Evolutionary conservation across 2,797 vertebrate genomes (phyloP).

Genomic region (Sebastolobus alascanus): DNA sequence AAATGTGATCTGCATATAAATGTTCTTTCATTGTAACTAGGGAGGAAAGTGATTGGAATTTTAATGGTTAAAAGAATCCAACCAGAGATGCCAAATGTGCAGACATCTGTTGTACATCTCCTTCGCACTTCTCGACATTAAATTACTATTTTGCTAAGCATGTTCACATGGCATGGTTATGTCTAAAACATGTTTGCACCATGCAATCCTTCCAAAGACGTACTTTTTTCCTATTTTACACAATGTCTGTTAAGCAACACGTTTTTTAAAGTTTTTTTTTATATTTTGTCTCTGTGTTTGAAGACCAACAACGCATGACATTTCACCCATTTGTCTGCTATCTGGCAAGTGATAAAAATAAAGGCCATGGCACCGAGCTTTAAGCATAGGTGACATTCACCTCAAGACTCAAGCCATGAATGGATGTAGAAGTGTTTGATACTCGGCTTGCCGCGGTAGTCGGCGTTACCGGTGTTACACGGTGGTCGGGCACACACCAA

Average conservation of each 20-base stretch:
- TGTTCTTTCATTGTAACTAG: neutral
- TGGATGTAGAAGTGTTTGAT: neutral
- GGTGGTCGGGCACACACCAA: too few relatives aligned
- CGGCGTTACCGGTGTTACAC: neutral
- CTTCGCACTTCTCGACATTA: neutral
- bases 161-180: neutral
- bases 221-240: neutral
- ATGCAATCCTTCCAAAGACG: neutral
- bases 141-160: neutral
- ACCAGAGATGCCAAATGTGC: neutral
- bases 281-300: neutral
- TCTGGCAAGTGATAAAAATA: conserved; percentile 15
- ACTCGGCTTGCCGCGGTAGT: neutral
- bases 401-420: conserved; percentile 8
- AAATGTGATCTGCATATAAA: conserved; percentile 15
- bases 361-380: neutral
- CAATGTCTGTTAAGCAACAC: neutral
- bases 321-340: conserved; percentile 1
- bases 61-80: neutral
- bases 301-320: neutral
- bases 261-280: neutral
- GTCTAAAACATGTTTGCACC: neutral
- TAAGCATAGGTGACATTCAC: conserved; percentile 14
- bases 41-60: neutral
- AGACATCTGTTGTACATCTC: neutral